These are phyloP conservation scores for Bruchidius siliquastri DNA, from an alignment of 2,888 invertebrate species.

Conservation along the genomic window DNA sequence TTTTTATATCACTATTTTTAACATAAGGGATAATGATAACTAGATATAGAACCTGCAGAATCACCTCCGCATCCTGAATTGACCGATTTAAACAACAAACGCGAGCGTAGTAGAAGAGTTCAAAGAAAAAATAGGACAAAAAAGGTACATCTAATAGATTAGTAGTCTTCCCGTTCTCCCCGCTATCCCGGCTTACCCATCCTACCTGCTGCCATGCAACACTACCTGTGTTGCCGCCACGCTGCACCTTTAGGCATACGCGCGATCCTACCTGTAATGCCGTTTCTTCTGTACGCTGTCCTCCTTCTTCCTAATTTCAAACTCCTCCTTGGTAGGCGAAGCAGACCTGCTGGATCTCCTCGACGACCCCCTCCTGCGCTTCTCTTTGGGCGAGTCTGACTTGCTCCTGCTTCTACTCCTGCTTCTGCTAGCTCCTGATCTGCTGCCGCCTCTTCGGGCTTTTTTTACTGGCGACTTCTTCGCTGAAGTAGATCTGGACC, in stretches of 20 bases:
- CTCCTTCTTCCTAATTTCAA: conserved; percentile 71
- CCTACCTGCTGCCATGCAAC: not conserved
- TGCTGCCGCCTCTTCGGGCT: conserved; percentile 22
- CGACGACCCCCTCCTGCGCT: conserved; percentile 16
- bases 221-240: not conserved
- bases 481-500: conserved; percentile 26
- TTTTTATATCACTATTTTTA: too few relatives aligned
- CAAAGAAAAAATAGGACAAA: too few relatives aligned
- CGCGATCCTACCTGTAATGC: conserved; percentile 59
- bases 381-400: conserved; percentile 21
- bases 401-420: conserved; percentile 32
- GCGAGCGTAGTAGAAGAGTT: too few relatives aligned
- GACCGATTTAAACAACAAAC: too few relatives aligned
- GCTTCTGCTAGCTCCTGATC: conserved; percentile 27
- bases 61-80: too few relatives aligned
- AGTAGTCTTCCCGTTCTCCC: too few relatives aligned
- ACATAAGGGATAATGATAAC: too few relatives aligned
- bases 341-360: conserved; percentile 30
- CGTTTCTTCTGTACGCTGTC: conserved; percentile 82
- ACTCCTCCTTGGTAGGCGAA: conserved; percentile 50
- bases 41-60: too few relatives aligned
- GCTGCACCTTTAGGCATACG: not conserved
- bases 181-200: not conserved
- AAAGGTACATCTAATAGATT: too few relatives aligned
- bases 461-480: conserved; percentile 18